Evolutionary conservation across 2,888 invertebrate genomes (phyloP).

Genomic region (Psococerastis gibbosa): DNA sequence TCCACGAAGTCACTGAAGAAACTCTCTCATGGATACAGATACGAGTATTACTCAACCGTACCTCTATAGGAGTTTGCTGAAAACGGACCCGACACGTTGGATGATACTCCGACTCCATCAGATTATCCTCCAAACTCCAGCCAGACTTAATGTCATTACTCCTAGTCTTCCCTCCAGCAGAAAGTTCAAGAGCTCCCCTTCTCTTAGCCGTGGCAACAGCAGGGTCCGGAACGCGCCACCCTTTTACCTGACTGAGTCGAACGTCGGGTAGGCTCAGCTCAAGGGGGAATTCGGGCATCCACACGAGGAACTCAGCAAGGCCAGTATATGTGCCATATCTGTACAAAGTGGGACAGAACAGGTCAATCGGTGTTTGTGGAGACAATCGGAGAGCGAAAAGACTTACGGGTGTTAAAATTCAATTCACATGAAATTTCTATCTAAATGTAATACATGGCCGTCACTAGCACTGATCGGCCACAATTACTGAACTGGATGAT

Average conservation of each 20-base stretch:
- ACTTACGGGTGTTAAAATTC: too few species aligned
- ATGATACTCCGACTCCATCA: constrained; percentile 35
- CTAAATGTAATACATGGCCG: too few species aligned
- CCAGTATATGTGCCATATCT: constrained; percentile 73
- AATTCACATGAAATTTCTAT: too few species aligned
- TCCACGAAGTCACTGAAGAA: too few species aligned
- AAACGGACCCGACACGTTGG: constrained; percentile 59
- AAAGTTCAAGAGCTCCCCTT: constrained; percentile 13
- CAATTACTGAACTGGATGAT: too few species aligned
- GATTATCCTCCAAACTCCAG: constrained; percentile 35
- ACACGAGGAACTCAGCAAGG: constrained; percentile 74
- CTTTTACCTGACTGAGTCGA: constrained; percentile 79
- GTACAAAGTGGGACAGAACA: too few species aligned
- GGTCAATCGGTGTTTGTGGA: too few species aligned
- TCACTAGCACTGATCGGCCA: too few species aligned
- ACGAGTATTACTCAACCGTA: constrained; percentile 15
- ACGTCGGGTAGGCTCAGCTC: constrained; percentile 79
- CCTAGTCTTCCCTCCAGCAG: constrained; percentile 26
- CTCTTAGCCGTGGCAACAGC: constrained; percentile 4
- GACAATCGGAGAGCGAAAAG: too few species aligned
- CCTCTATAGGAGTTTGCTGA: constrained; percentile 84
- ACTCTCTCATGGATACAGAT: too few species aligned
- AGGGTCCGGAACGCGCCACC: constrained; percentile 72
- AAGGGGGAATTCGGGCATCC: constrained; percentile 91
- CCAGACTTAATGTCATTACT: constrained; percentile 30